phyloP scores from a whole-genome alignment of 1,140 invertebrate species.

The Lepidurus arcticus region DNA sequence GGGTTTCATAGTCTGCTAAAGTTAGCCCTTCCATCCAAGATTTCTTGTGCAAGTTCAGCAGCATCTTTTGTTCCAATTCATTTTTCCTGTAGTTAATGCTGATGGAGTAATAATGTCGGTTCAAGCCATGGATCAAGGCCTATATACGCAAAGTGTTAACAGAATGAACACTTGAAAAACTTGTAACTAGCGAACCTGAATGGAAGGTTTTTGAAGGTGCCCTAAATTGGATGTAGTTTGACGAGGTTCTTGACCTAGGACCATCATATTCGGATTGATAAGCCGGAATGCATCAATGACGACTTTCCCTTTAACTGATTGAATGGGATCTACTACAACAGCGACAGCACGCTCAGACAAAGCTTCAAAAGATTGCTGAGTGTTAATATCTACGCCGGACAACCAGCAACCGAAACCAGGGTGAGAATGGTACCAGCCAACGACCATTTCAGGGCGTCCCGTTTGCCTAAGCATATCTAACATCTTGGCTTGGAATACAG shows the following conservation, averaged over 20 bases:
- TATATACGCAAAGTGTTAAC: conserved; percentile 45
- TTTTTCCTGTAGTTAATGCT: conserved; percentile 99
- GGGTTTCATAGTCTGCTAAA: conserved; percentile 88
- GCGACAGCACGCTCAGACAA: conserved; percentile 96
- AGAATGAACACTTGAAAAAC: conserved; percentile 15
- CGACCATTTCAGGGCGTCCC: conserved; percentile 98
- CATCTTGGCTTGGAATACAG: conserved; percentile 99
- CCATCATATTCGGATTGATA: conserved; percentile 99
- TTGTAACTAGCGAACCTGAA: conserved; percentile 55
- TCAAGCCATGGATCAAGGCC: conserved; percentile 97
- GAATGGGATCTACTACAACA: conserved; percentile 99
- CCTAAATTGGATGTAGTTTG: conserved; percentile 99
- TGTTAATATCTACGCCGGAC: conserved; percentile 99
- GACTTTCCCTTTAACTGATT: conserved; percentile 95
- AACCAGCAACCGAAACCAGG: conserved; percentile 97
- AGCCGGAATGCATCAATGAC: conserved; percentile 92
- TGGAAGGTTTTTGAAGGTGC: conserved; percentile 98
- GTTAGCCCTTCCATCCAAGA: conserved; percentile 98
- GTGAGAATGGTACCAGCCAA: conserved; percentile 95
- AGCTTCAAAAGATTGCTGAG: conserved; percentile 98
- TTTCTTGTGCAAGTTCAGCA: conserved; percentile 97
- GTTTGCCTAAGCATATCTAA: conserved; percentile 99
- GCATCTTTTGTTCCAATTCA: conserved; percentile 98
- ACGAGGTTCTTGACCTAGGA: conserved; percentile 94
- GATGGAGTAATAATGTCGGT: conserved; percentile 99